Evolutionary conservation across 2,113 vertebrate genomes (phyloP).

Genomic region (Brachionichthys hirsutus): DNA sequence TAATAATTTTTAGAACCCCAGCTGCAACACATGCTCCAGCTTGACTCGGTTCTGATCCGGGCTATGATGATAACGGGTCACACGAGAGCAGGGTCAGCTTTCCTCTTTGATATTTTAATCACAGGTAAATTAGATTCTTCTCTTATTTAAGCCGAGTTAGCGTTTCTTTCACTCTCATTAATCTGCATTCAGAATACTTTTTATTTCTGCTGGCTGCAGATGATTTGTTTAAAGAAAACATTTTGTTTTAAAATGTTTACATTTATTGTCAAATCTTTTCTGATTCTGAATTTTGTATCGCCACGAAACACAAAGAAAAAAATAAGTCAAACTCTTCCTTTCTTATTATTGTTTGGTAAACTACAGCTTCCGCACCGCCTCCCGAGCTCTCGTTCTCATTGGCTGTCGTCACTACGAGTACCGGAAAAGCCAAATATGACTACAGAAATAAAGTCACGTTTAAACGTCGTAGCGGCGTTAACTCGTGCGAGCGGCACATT

Average conservation of each 20-base stretch:
- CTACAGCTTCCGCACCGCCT: slow-evolving; percentile 48
- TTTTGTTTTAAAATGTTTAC: no score
- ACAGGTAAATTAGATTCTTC: slow-evolving; percentile 39
- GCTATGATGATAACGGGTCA: neutral
- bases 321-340: no score
- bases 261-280: no score
- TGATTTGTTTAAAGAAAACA: no score
- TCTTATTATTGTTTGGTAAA: neutral
- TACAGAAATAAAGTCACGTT: rapidly evolving
- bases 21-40: no score
- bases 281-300: no score
- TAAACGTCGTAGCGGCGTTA: neutral
- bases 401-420: slow-evolving; percentile 62
- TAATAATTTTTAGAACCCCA: no score
- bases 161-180: no score
- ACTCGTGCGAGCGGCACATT: rapidly evolving
- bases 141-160: no score
- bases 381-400: slow-evolving; percentile 49
- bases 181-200: no score
- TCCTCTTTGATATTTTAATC: slow-evolving; percentile 41
- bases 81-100: slow-evolving; percentile 1
- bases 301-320: no score
- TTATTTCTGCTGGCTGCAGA: no score
- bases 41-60: neutral
- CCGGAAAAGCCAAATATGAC: slow-evolving; percentile 23